phyloP scores from a whole-genome alignment of 2,888 invertebrate genomes.

The Drosophila paracracens region DNA sequence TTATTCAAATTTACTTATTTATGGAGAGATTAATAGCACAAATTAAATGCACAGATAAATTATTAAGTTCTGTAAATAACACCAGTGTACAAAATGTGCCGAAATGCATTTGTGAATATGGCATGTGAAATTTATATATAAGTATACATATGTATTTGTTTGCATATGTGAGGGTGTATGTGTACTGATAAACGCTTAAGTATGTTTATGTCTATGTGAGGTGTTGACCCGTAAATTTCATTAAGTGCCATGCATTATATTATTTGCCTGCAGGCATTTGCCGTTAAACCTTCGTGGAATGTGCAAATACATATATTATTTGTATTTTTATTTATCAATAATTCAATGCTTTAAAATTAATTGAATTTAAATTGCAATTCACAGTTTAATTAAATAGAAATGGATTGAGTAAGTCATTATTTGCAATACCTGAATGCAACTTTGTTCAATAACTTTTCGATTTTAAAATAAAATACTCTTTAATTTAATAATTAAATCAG shows the following conservation, averaged over 20 bases:
- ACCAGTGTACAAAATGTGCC: slow-evolving; percentile 29
- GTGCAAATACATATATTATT: not conserved
- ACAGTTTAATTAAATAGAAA: slow-evolving; percentile 24
- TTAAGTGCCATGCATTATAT: slow-evolving; percentile 60
- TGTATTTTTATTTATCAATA: slow-evolving; percentile 3
- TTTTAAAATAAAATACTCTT: not conserved
- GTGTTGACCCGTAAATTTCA: slow-evolving; percentile 69
- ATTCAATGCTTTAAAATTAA: slow-evolving; percentile 24
- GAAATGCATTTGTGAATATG: slow-evolving; percentile 15
- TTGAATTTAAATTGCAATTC: slow-evolving; percentile 34
- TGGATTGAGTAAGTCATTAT: slow-evolving; percentile 12
- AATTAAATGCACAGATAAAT: not conserved
- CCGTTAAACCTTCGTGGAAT: slow-evolving; percentile 27
- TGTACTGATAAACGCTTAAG: not conserved
- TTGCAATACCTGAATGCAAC: not conserved
- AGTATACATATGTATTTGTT: not conserved
- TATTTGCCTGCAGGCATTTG: slow-evolving; percentile 47
- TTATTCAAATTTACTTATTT: not conserved
- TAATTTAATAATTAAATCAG: not conserved
- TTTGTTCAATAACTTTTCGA: not conserved
- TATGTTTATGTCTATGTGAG: slow-evolving; percentile 14
- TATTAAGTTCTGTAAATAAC: not conserved
- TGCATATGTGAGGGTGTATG: not conserved
- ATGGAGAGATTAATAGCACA: not conserved
- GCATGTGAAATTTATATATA: slow-evolving; percentile 11